Evolutionary conservation across 2,797 vertebrate species (phyloP), one percentile per base, ranked within the genome.

Genomic region (Pogoniulus pusillus): DNA sequence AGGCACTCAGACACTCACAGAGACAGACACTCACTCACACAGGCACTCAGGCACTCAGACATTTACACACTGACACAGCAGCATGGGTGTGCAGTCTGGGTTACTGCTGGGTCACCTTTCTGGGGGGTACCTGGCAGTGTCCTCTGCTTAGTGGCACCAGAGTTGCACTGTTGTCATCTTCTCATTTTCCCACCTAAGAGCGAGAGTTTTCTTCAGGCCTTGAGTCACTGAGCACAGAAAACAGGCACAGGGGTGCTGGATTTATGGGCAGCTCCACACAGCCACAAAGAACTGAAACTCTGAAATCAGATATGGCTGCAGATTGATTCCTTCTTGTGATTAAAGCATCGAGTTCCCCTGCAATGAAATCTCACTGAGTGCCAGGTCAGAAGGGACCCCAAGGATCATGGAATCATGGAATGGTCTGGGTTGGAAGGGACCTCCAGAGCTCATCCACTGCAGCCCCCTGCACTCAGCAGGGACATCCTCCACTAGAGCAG

Each of bases 261-360:
- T 32, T 51, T 72, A n/a, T 45, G 85, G 79, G 55, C n/a, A n/a
- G n/a, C n/a, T n/a, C 60, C 1, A 0, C 30, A 20, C n/a, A 66
- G 53, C n/a, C 13, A 1, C 5, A 20, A 60, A 58, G 60, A 80
- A 26, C 39, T 12, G 62, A 70, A 84, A 73, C 15, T 12, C 73
- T 74, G 54, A 86, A 77, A 23, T 64, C 57, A 82, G 35, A 34
- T 20, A 58, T 69, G 63, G 37, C 39, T 6, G 1, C 26, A 54
- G 59, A 63, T 88, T 65, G 80, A 45, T 91, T 87, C 74, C 7
- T 26, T 74, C 32, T 24, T 88, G 26, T 6, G 22, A 88, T 84
- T 60, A 77, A 91, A 84, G 73, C 57, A 32, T 6, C 2, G 12
- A 80, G 32, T 51, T 29, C 30, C 3, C 4, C 34, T 77, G 54